Conservation (phyloP, 2,113 vertebrate genomes). For the Halichoerus grypus region DNA sequence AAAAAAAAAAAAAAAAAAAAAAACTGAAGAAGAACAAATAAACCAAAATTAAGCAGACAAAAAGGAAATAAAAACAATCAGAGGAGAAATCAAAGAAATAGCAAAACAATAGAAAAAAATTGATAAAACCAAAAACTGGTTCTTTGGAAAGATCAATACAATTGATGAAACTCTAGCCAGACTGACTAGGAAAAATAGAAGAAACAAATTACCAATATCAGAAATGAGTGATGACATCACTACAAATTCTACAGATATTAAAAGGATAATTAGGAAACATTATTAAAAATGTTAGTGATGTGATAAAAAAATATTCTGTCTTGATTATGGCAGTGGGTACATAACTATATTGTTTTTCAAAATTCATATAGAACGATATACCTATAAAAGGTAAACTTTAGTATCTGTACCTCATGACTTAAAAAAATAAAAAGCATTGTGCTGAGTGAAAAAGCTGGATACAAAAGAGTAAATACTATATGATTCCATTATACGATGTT, state of each 20-base stretch:
- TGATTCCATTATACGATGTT: not conserved
- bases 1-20: not conserved
- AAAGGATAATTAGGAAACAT: not conserved
- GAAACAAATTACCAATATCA: not conserved
- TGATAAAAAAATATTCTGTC: not conserved
- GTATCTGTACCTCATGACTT: not conserved
- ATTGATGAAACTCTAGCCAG: not conserved
- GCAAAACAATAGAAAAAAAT: constrained; percentile 24
- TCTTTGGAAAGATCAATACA: not conserved
- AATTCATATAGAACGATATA: not conserved
- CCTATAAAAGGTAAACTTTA: not conserved
- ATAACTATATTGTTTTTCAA: not conserved
- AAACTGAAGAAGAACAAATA: not conserved
- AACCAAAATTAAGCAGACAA: not conserved
- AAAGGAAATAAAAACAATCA: not conserved
- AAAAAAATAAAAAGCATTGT: not conserved
- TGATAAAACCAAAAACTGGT: not conserved
- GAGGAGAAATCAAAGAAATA: not conserved
- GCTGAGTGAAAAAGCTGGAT: not conserved
- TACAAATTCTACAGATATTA: not conserved
- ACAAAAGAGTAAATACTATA: not conserved
- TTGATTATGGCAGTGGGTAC: not conserved
- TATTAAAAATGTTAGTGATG: not conserved
- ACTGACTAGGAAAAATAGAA: not conserved
- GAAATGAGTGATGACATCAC: not conserved